Evolutionary conservation across 2,888 invertebrate species (phyloP), one percentile per base, ranked within the genome.

Genomic region (Netelia inedita): DNA sequence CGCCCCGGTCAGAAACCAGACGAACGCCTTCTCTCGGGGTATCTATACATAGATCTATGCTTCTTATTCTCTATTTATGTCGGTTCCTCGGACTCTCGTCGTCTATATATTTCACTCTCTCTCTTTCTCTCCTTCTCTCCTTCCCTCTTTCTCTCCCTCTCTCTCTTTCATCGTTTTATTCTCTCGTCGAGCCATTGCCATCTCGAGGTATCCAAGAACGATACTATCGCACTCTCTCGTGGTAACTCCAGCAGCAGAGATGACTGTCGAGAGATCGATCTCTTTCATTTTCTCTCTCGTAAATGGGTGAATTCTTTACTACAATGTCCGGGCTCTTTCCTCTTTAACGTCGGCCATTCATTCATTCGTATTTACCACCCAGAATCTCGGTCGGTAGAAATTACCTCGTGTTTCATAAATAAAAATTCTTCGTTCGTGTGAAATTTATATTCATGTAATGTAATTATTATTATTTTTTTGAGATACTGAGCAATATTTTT

Each of bases 21-120:
- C 83, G 86, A 78, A 85, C 85, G 83, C 76, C 81, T 82, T 85
- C 83, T 73, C 86, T 74, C 43, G 65, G 80, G 41, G 68, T 83
- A 87, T 87, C 87, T 88, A 88, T 88, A 88, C 82, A 85, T 88
- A 87, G 86, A 87, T 87, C 85, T 79, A 78, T 75, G 82, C 82
- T 81, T 69, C 76, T 83, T 85, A 79, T 85, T 75, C 84, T 83
- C 82, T 80, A 79, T 81, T 73, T 87, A 85, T 73, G 78, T 80
- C 78, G 74, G 57, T 75, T 81, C 72, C 80, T 79, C 71, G 81
- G 61, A 73, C 81, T 71, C 69, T 69, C 71, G 59, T 87, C 63
- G 76, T 85, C 65, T 81, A 79, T 73, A 43, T 69, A 55, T 85
- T 66, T 50, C 73, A 81, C 65, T 57, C 61, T 76, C 46, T 46